phyloP scores from a whole-genome alignment of 2,888 invertebrate species.

The Ophioninae sp. region DNA sequence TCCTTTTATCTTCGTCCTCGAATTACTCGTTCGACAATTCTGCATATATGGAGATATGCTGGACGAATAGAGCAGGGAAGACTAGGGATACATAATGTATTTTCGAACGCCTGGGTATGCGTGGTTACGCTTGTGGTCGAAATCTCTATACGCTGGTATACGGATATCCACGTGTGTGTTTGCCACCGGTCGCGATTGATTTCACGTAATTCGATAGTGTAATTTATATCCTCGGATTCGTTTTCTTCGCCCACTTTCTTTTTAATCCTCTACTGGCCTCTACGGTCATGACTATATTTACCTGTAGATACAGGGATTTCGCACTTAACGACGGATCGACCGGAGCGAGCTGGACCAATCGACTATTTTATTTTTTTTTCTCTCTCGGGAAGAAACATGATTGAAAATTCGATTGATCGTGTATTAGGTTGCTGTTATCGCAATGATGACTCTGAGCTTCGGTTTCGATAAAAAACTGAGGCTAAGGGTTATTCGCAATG shows the following conservation, averaged over 20 bases:
- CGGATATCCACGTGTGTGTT: constrained; percentile 33
- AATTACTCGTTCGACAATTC: constrained; percentile 28
- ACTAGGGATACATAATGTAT: constrained; percentile 40
- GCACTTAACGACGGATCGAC: constrained; percentile 34
- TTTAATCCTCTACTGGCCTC: constrained; percentile 35
- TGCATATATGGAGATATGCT: constrained; percentile 18
- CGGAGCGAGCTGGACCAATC: neutral
- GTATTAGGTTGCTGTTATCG: neutral
- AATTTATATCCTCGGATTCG: constrained; percentile 53
- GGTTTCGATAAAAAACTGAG: neutral
- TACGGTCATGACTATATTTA: constrained; percentile 18
- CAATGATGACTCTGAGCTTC: neutral
- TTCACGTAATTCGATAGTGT: constrained; percentile 61
- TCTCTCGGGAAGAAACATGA: constrained; percentile 4
- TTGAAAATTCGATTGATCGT: constrained; percentile 26
- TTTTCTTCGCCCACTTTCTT: constrained; percentile 23
- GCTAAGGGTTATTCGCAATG: neutral
- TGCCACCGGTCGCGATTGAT: constrained; percentile 57
- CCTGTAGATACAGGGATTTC: constrained; percentile 39
- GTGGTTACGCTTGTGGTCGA: constrained; percentile 50
- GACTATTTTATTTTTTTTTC: neutral
- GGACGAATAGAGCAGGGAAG: constrained; percentile 17
- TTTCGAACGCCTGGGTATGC: constrained; percentile 24
- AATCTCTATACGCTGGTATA: constrained; percentile 18
- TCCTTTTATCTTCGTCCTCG: constrained; percentile 39